Percentiles rank a stretch among this genome's conserved stretches.
Evolutionary conservation across 2,113 vertebrate genomes (phyloP).

Genomic region (Gavia stellata): DNA sequence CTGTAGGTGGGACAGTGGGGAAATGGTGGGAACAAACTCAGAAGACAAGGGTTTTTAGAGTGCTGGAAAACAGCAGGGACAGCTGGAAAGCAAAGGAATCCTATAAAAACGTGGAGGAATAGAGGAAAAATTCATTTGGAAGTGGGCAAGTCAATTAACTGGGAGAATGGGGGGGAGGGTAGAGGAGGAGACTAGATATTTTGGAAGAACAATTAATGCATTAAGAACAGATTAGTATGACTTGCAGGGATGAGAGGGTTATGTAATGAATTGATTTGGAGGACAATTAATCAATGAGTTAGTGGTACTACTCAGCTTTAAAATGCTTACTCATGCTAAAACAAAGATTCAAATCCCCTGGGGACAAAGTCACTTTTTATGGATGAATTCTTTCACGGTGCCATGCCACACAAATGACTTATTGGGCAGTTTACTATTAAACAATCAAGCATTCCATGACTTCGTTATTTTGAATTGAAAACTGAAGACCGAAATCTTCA

Average conservation of each 20-base stretch:
- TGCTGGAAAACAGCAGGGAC: neutral
- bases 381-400: neutral
- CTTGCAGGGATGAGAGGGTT: neutral
- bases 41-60: fast-evolving
- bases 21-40: neutral
- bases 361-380: neutral
- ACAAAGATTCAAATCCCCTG: neutral
- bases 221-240: neutral
- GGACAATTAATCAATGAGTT: neutral
- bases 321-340: neutral
- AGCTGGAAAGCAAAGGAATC: neutral
- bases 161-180: neutral
- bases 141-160: neutral
- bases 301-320: neutral
- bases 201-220: neutral
- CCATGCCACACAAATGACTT: neutral
- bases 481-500: neutral
- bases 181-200: neutral
- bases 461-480: neutral
- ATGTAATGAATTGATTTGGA: neutral
- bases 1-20: neutral
- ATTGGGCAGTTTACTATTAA: neutral
- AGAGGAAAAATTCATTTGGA: neutral
- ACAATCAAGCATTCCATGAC: neutral
- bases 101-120: neutral